A percentile compares a stretch with the other conserved stretches of the same genome.
Evolutionary conservation across 1,140 invertebrate species (phyloP).

Genomic region (Bombus waltoni): DNA sequence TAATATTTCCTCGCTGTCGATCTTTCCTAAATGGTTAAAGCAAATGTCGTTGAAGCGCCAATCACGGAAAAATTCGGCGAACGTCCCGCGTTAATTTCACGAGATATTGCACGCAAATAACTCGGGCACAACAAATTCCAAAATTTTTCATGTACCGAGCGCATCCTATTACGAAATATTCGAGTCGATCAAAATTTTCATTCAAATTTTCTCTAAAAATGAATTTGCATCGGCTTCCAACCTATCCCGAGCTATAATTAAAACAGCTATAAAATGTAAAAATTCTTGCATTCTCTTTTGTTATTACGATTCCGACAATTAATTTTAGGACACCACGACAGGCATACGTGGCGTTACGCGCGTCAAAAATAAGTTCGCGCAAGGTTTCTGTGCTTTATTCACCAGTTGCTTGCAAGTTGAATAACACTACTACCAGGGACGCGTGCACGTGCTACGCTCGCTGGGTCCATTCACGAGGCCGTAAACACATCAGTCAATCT

Average conservation of each 20-base stretch:
- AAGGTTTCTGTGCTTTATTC: slow-evolving; percentile 45
- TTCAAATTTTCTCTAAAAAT: neutral
- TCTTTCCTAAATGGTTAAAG: neutral
- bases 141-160: neutral
- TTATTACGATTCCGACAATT: neutral
- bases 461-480: slow-evolving; percentile 12
- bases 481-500: slow-evolving; percentile 41
- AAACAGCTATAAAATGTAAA: neutral
- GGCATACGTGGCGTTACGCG: neutral
- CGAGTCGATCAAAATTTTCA: neutral
- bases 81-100: neutral
- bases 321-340: too few species aligned
- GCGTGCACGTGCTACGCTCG: neutral
- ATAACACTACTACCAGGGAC: neutral
- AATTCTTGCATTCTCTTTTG: neutral
- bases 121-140: neutral
- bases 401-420: neutral
- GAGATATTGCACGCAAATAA: neutral
- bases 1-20: neutral
- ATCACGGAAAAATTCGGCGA: neutral
- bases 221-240: neutral
- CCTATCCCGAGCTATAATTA: too few species aligned
- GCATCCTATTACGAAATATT: neutral
- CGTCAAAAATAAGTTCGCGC: slow-evolving; percentile 23
- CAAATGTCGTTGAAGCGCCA: neutral